Evolutionary conservation across 2,797 vertebrate species (phyloP).

Genomic region (Danio tinwini): DNA sequence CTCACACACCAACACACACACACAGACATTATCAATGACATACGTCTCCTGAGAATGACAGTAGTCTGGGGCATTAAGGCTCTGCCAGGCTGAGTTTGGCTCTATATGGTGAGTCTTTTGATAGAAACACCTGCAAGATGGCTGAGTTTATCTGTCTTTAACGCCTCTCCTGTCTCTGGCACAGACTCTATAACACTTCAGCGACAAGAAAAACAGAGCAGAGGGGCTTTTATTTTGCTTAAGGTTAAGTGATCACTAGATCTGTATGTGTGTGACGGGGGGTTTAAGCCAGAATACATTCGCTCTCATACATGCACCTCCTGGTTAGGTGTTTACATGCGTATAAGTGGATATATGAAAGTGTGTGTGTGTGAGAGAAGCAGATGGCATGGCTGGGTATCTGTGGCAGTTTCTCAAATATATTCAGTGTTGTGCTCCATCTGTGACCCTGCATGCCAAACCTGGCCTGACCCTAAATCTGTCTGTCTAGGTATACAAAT

Average conservation of each 20-base stretch:
- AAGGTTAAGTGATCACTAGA: conserved; percentile 18
- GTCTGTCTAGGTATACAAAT: neutral
- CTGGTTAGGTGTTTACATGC: conserved; percentile 34
- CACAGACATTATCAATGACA: conserved; percentile 37
- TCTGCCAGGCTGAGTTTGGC: conserved; percentile 52
- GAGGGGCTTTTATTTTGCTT: conserved; percentile 28
- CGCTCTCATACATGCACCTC: conserved; percentile 43
- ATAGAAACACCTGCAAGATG: conserved; percentile 58
- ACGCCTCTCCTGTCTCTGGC: conserved; percentile 46
- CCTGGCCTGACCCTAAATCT: conserved; percentile 50
- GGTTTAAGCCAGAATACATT: neutral
- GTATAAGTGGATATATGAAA: conserved; percentile 11
- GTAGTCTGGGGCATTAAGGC: conserved; percentile 42
- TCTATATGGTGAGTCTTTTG: conserved; percentile 27
- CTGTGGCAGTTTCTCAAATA: conserved; percentile 56
- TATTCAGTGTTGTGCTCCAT: conserved; percentile 61
- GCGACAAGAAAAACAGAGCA: conserved; percentile 24
- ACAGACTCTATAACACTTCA: conserved; percentile 23
- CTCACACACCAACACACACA: conserved; percentile 33
- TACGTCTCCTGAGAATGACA: conserved; percentile 34
- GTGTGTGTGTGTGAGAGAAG: conserved; percentile 47
- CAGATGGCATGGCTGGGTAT: conserved; percentile 58
- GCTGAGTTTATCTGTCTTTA: conserved; percentile 43
- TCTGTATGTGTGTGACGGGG: neutral
- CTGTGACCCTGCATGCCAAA: conserved; percentile 55